Base-by-base conservation (phyloP, 2,888 invertebrate species). In the Pediacus dermestoides region DNA sequence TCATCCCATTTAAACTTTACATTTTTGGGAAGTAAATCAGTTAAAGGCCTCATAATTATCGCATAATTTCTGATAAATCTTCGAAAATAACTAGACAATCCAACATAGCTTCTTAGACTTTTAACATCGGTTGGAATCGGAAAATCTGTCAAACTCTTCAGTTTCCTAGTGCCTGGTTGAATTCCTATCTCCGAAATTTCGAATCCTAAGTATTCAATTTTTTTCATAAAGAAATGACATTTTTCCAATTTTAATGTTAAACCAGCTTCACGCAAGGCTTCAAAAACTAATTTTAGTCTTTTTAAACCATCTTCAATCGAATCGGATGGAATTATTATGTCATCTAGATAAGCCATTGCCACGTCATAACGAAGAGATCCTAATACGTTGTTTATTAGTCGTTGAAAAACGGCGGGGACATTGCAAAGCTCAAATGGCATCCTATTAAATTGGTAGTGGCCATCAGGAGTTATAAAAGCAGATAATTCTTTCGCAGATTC, bases 381-480 rank as follows among this genome's bases (percentile, higher is more conserved):
- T 2, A 37, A 16, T 13, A 37, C 36, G n/a, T n/a, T n/a, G n/a
- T n/a, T n/a, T n/a, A n/a, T n/a, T n/a, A n/a, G n/a, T n/a, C n/a
- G n/a, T n/a, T 61, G 60, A 44, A 64, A 67, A 8, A 57, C 57
- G 12, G 50, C 48, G 2, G 61, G 60, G 1, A 61, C 60, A 31
- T 64, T 64, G 1, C 50, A 32, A 7, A 66, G 42, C 2, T 64
- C 63, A 37, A 63, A 66, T 4, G 60, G 57, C 58, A 63, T 55
- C 2, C 51, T 37, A 2, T 50, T 27, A 30, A 54, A 61, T 48
- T 66, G 57, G 32, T 48, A 64, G 8, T 61, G 45, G 4, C 61
- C 60, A 15, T 60, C 60, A 0, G 55, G 58, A 2, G 58, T 63
- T 4, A 52, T 44, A 33, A 60, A 58, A 1, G 57, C 63, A 1